phyloP scores from a whole-genome alignment of 92 coral and sea anemone genomes.

The Isaurus tuberculatus region DNA sequence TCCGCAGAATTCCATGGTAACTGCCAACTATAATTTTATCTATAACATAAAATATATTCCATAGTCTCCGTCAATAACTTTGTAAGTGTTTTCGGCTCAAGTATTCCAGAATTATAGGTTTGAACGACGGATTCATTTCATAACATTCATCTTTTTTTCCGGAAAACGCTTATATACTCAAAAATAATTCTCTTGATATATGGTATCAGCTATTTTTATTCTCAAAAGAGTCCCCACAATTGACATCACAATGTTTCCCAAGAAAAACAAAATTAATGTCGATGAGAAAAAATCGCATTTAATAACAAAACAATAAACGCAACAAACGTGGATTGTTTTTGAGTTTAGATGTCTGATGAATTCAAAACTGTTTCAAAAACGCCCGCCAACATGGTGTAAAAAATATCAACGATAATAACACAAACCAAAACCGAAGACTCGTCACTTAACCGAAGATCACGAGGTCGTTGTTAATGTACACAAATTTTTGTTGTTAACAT shows the following conservation, averaged over 20 bases:
- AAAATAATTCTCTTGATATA: no score
- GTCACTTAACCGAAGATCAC: neutral
- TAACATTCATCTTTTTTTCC: neutral
- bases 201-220: no score
- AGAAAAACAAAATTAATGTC: no score
- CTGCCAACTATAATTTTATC: slow-evolving; percentile 98
- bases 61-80: neutral
- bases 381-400: neutral
- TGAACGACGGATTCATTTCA: neutral
- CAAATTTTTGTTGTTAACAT: slow-evolving; percentile 8
- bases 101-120: neutral
- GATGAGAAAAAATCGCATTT: no score
- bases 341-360: neutral
- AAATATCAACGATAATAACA: neutral
- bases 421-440: neutral
- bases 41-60: slow-evolving; percentile 24
- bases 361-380: neutral
- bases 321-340: neutral
- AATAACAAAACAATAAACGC: neutral
- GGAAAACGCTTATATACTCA: no score
- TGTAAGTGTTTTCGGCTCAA: slow-evolving; percentile 3
- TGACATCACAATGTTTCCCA: no score
- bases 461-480: slow-evolving; percentile 41
- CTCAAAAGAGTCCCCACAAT: no score
- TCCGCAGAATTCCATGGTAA: slow-evolving; percentile 94